Evolutionary conservation across 1,140 invertebrate species (phyloP).

Genomic region (Scaptomyza hsui): DNA sequence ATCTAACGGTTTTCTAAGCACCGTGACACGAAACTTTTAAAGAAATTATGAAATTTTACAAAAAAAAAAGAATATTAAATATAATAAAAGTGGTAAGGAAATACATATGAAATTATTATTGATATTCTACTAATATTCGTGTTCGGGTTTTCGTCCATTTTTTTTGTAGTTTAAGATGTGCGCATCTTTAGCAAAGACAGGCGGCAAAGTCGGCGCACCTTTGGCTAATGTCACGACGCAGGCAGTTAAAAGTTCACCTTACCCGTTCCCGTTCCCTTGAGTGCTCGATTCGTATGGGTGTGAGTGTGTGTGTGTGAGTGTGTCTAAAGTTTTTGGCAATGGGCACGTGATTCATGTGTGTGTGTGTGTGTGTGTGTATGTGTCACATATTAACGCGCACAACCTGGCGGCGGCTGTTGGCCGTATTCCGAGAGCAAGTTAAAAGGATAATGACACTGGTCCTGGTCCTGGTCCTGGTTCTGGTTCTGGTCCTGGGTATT

Average conservation of each 20-base stretch:
- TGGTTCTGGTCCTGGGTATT: conserved; percentile 48
- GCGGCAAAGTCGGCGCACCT: conserved; percentile 67
- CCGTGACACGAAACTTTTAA: conserved; percentile 25
- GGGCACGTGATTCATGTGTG: conserved; percentile 48
- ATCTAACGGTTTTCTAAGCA: conserved; percentile 2
- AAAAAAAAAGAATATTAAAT: background rate
- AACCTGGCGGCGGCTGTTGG: conserved; percentile 47
- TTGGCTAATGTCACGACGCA: conserved; percentile 72
- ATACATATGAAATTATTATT: background rate
- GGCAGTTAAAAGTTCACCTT: conserved; percentile 70
- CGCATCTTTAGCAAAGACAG: conserved; percentile 20
- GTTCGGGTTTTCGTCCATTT: background rate
- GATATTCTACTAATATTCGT: background rate
- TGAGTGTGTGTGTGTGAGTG: conserved; percentile 4
- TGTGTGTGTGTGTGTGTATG: conserved; percentile 38
- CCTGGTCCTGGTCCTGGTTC: background rate
- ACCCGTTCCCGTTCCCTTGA: conserved; percentile 33
- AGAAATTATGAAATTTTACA: too few relatives aligned
- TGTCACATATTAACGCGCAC: conserved; percentile 60
- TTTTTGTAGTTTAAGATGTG: background rate
- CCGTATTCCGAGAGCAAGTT: conserved; percentile 56
- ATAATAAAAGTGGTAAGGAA: background rate
- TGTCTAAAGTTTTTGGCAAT: conserved; percentile 63
- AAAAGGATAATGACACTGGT: conserved; percentile 81
- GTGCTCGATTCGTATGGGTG: too few relatives aligned